Base-by-base conservation (phyloP, 2,888 invertebrate species). In the Chloromyia formosa region DNA sequence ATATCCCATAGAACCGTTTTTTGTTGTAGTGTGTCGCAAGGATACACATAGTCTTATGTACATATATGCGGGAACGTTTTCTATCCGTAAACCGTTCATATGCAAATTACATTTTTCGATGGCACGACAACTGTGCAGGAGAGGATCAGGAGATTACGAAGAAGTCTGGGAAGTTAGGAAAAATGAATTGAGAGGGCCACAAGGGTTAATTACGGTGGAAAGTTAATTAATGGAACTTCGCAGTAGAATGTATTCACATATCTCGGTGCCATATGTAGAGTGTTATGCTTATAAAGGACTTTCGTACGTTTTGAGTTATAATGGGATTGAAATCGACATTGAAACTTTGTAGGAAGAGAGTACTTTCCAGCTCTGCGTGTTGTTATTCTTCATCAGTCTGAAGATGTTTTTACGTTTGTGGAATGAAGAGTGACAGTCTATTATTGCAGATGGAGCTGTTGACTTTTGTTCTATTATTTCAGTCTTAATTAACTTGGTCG, bases 191-290 rank as follows among this genome's bases (percentile, higher is more conserved):
- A 7, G 40, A 40, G 40, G 27, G 7, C 62, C 7, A 62, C 20
- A 45, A 40, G 27, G 71, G 71, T 71, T 71, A 71, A 71, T 71
- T 71, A 56, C 27, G 71, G 71, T 71, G 40, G 40, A 56, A 53
- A 58, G 71, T 71, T 71, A 71, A 71, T 71, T 71, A 58, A 71
- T 71, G 71, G 42, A 18, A 20, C 40, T 71, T 71, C 56, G 20
- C 56, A 71, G 22, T 42, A 71, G 53, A 71, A 66, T 66, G 66
- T 45, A 35, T 1, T 45, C 22, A 66, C 49, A 49, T 66, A 45
- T 49, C 18, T 18, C 45, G 62, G 40, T 14, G 66, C n/a, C n/a
- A n/a, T 66, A 42, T 35, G 7, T 35, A 35, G 27, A 35, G 2
- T 35, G 27, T 2, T 35, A 35, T 2, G 27, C 7, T 35, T 35